phyloP scores from a whole-genome alignment of 1,140 invertebrate species.

The Ephestia elutella region DNA sequence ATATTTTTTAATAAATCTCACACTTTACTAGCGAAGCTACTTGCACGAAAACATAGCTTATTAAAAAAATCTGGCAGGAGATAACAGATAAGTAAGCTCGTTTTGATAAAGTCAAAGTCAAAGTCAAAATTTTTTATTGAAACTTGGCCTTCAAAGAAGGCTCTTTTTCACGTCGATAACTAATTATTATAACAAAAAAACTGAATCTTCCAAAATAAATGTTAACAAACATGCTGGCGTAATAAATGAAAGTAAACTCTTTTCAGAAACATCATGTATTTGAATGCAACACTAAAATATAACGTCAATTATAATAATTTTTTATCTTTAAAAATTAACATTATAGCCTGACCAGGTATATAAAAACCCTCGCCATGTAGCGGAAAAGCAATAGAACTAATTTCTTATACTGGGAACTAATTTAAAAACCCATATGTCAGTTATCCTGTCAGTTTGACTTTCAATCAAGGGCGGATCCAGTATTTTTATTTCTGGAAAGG shows the following conservation, averaged over 20 bases:
- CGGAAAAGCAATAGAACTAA: too few species aligned
- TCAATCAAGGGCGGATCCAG: too few species aligned
- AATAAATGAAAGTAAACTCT: slow-evolving; percentile 44
- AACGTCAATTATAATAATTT: slow-evolving; percentile 53
- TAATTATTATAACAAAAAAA: slow-evolving; percentile 29
- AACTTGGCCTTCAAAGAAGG: too few species aligned
- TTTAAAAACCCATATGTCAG: too few species aligned
- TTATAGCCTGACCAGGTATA: too few species aligned
- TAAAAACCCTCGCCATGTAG: too few species aligned
- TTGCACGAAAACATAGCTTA: slow-evolving; percentile 57
- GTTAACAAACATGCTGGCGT: slow-evolving; percentile 49
- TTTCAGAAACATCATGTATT: slow-evolving; percentile 62
- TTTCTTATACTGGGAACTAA: too few species aligned
- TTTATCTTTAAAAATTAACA: slow-evolving; percentile 45
- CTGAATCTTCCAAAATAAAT: slow-evolving; percentile 72
- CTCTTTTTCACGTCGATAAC: too few species aligned
- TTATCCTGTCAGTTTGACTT: too few species aligned
- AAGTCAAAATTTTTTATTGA: too few species aligned
- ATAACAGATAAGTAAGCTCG: slow-evolving; percentile 25
- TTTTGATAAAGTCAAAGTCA: too few species aligned
- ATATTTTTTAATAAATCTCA: slow-evolving; percentile 16
- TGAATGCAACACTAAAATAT: slow-evolving; percentile 67
- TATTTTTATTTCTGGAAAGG: too few species aligned
- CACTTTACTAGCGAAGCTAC: slow-evolving; percentile 37
- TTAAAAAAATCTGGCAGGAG: slow-evolving; percentile 15